Conservation (phyloP, 1,140 invertebrate genomes). For the Euborellia annulipes region DNA sequence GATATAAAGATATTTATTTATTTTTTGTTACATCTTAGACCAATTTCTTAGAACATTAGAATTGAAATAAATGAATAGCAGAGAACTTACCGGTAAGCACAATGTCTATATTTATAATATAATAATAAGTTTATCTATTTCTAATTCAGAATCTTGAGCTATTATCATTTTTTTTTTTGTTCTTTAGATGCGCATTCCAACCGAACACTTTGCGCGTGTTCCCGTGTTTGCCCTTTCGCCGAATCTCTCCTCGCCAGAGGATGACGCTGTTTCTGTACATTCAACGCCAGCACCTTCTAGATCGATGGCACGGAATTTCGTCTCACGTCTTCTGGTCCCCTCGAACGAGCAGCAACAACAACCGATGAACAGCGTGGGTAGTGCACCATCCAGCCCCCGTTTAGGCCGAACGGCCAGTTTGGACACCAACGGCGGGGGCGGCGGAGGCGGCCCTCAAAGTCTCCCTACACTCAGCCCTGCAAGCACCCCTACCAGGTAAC, state of each 20-base stretch:
- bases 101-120: too few relatives aligned
- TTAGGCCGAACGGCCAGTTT: conserved; percentile 20
- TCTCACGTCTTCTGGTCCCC: too few relatives aligned
- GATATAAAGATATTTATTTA: too few relatives aligned
- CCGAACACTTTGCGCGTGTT: conserved; percentile 88
- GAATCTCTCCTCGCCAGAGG: conserved; percentile 46
- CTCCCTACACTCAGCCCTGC: conserved; percentile 29
- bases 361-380: conserved; percentile 34
- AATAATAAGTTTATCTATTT: too few relatives aligned
- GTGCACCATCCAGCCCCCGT: conserved; percentile 48
- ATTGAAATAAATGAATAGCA: too few relatives aligned
- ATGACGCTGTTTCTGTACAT: conserved; percentile 26
- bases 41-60: too few relatives aligned
- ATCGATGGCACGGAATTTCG: not conserved
- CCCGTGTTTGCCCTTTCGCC: conserved; percentile 84
- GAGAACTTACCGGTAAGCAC: too few relatives aligned
- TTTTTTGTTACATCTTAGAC: too few relatives aligned
- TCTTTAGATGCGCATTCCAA: conserved; percentile 83
- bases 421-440: conserved; percentile 22
- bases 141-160: too few relatives aligned
- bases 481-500: not conserved
- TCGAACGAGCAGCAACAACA: too few relatives aligned
- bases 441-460: conserved; percentile 33
- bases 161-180: too few relatives aligned
- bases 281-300: conserved; percentile 9